phyloP scores from a whole-genome alignment of 1,140 invertebrate species.

The Zaprionus taronus region DNA sequence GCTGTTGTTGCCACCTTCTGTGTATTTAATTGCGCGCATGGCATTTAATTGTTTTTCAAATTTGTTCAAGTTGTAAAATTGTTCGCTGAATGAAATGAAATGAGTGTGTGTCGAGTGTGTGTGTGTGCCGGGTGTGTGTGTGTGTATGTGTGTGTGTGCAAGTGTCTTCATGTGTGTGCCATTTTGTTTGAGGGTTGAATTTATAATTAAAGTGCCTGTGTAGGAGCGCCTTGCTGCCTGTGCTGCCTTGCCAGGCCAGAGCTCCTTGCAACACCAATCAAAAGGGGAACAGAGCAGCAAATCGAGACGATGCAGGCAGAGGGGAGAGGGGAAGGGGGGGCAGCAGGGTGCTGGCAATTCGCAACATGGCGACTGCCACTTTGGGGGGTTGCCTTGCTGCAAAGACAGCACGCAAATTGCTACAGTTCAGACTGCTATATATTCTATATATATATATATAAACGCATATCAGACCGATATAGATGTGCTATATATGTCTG shows the following conservation, averaged over 20 bases:
- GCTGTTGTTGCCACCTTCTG: conserved; percentile 78
- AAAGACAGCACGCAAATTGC: conserved; percentile 71
- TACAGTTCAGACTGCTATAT: conserved; percentile 33
- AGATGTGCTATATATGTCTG: conserved; percentile 9
- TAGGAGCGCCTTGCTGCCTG: conserved; percentile 47
- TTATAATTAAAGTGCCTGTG: conserved; percentile 74
- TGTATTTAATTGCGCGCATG: conserved; percentile 83
- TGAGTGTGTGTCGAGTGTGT: conserved; percentile 33
- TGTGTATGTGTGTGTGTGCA: conserved; percentile 26
- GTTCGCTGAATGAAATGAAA: conserved; percentile 57
- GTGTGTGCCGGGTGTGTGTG: not conserved
- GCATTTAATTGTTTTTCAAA: conserved; percentile 84
- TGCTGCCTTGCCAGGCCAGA: not conserved
- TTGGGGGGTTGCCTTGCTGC: conserved; percentile 34
- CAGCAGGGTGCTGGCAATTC: conserved; percentile 34
- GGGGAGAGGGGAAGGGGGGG: not conserved
- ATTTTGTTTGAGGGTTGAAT: conserved; percentile 77
- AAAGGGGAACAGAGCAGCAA: not conserved
- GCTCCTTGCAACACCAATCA: conserved; percentile 54
- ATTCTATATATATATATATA: conserved; percentile 14
- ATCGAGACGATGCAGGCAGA: not conserved
- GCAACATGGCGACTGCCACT: conserved; percentile 62
- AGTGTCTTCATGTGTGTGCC: conserved; percentile 47
- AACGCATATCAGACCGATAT: not conserved
- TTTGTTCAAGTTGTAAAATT: conserved; percentile 79